A percentile compares a stretch with the other conserved stretches of the same genome.
phyloP scores from a whole-genome alignment of 2,113 vertebrate species.

The Anarhynchus alexandrinus region DNA sequence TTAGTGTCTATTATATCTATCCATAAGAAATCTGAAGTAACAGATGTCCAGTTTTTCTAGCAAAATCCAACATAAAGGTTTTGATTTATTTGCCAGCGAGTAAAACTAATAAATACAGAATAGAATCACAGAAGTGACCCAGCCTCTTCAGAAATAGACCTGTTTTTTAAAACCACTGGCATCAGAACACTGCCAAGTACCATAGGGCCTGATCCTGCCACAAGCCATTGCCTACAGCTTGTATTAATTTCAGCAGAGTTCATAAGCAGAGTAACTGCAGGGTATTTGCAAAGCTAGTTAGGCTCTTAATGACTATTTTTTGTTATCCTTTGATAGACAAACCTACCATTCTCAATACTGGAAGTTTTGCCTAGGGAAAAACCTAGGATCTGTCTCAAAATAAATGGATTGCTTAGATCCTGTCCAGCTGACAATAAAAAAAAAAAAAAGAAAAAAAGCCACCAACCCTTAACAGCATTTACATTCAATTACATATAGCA shows the following conservation, averaged over 20 bases:
- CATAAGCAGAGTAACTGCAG: constrained; percentile 29
- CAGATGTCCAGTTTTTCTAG: background rate
- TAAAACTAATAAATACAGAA: background rate
- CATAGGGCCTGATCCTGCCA: constrained; percentile 18
- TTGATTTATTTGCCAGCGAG: background rate
- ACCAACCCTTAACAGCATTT: background rate
- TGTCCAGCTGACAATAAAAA: background rate
- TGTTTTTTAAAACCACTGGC: background rate
- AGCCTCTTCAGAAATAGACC: background rate
- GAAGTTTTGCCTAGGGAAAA: constrained; percentile 4
- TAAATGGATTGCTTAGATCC: background rate
- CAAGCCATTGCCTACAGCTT: background rate
- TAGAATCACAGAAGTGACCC: background rate
- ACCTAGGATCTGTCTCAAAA: background rate
- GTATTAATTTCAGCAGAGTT: constrained; percentile 43
- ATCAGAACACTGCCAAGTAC: background rate
- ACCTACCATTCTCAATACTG: background rate
- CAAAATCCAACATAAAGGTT: background rate
- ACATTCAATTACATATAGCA: background rate
- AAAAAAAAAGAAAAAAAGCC: too few species aligned
- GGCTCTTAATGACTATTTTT: background rate
- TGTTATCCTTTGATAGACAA: constrained; percentile 8
- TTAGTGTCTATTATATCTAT: background rate
- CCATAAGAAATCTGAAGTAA: background rate
- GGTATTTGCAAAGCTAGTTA: constrained; percentile 36